Percentiles rank a stretch among this genome's conserved stretches.
phyloP scores from a whole-genome alignment of 2,888 invertebrate genomes.

The Andrena fulva region DNA sequence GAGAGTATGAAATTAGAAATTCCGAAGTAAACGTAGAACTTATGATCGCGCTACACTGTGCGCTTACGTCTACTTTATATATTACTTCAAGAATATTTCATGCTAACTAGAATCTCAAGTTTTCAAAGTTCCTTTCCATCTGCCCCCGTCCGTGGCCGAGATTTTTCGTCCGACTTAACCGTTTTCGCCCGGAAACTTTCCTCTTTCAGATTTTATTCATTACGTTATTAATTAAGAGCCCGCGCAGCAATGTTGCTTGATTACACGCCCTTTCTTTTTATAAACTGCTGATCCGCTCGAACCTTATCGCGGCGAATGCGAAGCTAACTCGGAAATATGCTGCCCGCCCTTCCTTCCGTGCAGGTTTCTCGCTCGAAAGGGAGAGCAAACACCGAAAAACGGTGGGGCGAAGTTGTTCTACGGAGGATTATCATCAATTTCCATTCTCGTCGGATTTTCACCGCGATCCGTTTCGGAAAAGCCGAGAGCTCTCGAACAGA shows the following conservation, averaged over 20 bases:
- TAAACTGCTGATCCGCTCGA: not conserved
- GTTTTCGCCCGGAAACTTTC: not conserved
- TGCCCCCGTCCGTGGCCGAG: not conserved
- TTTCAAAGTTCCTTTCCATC: not conserved
- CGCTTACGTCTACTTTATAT: constrained; percentile 1
- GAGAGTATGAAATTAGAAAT: constrained; percentile 38
- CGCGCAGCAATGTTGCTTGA: not conserved
- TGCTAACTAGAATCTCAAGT: not conserved
- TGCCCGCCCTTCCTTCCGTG: not conserved
- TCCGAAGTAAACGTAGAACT: constrained; percentile 24
- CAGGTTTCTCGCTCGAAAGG: not conserved
- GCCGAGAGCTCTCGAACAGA: constrained; percentile 1
- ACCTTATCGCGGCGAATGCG: not conserved
- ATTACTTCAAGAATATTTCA: constrained; percentile 27
- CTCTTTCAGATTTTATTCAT: not conserved
- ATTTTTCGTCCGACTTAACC: constrained; percentile 1
- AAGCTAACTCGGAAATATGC: not conserved
- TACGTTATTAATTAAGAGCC: not conserved
- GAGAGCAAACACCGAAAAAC: not conserved
- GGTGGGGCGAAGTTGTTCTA: not conserved
- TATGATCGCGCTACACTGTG: not conserved
- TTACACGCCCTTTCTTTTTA: not conserved
- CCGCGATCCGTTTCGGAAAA: constrained; percentile 4
- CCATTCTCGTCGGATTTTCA: constrained; percentile 18
- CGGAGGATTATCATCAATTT: constrained; percentile 29